Base-by-base conservation (phyloP, 2,797 vertebrate species). In the Oreonectes daqikongensis region DNA sequence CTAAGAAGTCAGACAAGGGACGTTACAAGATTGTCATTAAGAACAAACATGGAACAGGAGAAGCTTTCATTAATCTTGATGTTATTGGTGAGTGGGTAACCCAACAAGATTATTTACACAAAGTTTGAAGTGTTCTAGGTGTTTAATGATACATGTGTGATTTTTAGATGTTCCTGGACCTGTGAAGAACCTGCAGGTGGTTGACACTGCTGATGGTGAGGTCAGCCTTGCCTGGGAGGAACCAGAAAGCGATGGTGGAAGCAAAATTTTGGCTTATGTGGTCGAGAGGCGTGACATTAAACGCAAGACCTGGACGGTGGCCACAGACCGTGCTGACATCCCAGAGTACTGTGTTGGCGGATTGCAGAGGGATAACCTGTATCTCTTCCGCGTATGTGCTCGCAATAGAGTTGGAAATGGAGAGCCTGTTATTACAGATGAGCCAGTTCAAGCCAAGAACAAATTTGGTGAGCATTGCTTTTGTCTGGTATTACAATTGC, bases 161-260 rank as follows among this genome's bases (percentile, higher is more conserved):
- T 72, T 46, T 78, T 52, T 73, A 99, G 98, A 99, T 83, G 95
- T 99, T 57, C 98, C 98, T 0, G 97, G 96, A 52, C 95, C 96
- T 4, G 93, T 99, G 40, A 96, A 96, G 89, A 95, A 96, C 86
- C 90, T 99, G 81, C 92, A 95, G 85, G 95, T 99, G 78, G 92
- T 94, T 2, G 97, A 99, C 89, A 98, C 94, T 0, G 92, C 94
- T 1, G 96, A 99, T 60, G 95, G 96, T n/a, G 98, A 99, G 90
- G 95, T 99, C 69, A 95, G 97, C 82, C 91, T 99, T 2, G 95
- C 95, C 55, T 99, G 98, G 98, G 96, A 99, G 79, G 97, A 99
- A 83, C 98, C 98, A 8, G 94, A 97, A 88, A 95, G 90, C 14
- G 97, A 99, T 50, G 98, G 97, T 0, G 97, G 98, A 61, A 98